These are phyloP conservation scores for Cybosia mesomella DNA, from an alignment of 2,888 invertebrate species.

Conservation along the genomic window DNA sequence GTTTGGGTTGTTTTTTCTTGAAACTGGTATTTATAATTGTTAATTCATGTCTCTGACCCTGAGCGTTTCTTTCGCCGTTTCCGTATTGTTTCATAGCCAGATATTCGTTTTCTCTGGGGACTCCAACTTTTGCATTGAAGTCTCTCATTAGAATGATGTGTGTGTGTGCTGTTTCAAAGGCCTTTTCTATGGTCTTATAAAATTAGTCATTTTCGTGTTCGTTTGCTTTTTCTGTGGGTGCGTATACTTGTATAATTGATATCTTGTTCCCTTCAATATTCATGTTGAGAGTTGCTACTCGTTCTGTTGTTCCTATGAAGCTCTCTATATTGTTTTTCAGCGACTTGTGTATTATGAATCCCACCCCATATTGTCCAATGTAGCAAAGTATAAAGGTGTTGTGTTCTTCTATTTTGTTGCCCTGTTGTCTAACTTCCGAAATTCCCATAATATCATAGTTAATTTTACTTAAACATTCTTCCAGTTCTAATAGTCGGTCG, in stretches of 20 bases:
- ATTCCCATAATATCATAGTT: too few relatives aligned
- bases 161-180: background rate
- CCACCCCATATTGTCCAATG: background rate
- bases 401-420: too few relatives aligned
- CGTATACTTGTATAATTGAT: background rate
- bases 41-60: background rate
- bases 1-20: background rate
- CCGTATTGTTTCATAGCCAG: too few relatives aligned
- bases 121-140: too few relatives aligned
- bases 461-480: too few relatives aligned
- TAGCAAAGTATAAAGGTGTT: too few relatives aligned
- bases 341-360: background rate
- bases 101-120: too few relatives aligned
- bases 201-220: background rate
- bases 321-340: background rate
- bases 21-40: constrained; percentile 4
- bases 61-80: background rate
- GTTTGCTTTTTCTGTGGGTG: background rate
- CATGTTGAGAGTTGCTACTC: background rate
- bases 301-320: background rate
- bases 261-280: background rate
- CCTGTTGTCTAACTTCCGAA: too few relatives aligned
- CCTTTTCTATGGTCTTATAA: background rate
- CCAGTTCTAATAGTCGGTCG: too few relatives aligned
- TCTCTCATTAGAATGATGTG: background rate